Percentiles rank a stretch among this genome's conserved stretches.
phyloP scores from a whole-genome alignment of 2,888 invertebrate genomes.

The Dicycla oo region DNA sequence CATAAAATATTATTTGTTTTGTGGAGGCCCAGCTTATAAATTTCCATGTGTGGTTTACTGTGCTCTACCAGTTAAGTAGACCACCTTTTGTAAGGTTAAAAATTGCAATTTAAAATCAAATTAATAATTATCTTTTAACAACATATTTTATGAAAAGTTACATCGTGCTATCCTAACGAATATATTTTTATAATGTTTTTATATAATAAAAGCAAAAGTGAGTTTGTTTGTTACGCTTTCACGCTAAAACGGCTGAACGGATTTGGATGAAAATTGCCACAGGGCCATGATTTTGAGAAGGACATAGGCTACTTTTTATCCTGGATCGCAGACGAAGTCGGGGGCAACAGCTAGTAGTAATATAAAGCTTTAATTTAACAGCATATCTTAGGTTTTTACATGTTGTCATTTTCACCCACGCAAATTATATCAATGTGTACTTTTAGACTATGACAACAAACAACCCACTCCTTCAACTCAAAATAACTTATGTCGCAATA shows the following conservation, averaged over 20 bases:
- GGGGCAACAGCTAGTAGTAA: no score
- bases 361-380: background rate
- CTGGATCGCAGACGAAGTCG: no score
- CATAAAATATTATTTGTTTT: slow-evolving; percentile 33
- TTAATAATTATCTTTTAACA: background rate
- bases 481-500: slow-evolving; percentile 12
- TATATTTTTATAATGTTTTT: no score
- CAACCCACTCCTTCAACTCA: background rate
- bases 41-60: slow-evolving; percentile 17
- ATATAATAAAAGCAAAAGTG: no score
- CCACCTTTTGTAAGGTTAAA: background rate
- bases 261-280: no score
- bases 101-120: background rate
- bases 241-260: no score
- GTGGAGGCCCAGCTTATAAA: slow-evolving; percentile 8
- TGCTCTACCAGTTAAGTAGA: background rate
- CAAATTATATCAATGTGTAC: background rate
- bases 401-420: background rate
- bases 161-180: no score
- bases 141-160: background rate
- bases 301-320: no score
- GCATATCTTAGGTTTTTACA: no score
- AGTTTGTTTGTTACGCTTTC: no score
- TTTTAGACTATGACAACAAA: slow-evolving; percentile 7
- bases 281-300: no score